Evolutionary conservation across 53 echinoderm and acorn worm genomes (phyloP), one percentile per base, ranked within the genome.

Genomic region (Zoroaster sp.): DNA sequence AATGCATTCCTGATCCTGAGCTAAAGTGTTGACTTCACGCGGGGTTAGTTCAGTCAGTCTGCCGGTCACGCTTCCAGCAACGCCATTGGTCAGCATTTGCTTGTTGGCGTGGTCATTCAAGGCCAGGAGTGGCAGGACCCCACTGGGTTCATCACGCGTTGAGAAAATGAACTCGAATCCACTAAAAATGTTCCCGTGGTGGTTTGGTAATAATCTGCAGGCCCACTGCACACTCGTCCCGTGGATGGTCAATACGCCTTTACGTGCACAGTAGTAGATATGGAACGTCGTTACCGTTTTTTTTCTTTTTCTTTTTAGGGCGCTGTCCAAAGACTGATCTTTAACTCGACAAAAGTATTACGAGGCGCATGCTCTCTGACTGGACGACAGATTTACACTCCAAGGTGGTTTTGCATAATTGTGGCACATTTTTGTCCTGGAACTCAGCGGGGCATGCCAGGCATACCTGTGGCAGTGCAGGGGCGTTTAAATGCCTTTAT

Each of bases 341-440:
- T 30, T 31, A 51, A 63, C 63, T 80, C 63, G 28, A 80, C 63
- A 37, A 52, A 66, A 43, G 81, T 40, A 67, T 81, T 66, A 81
- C 42, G 15, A 28, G 67, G 67, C 81, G 81, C 81, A 81, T 81
- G 67, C 81, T 81, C 81, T 20, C 66, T 80, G 67, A 67, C 36
- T 35, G 66, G 33, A 10, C 54, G 21, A 40, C 35, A 25, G 80
- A 80, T 80, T 80, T 80, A 28, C 63, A 40, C 41, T n/a, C 66
- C 80, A 65, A 23, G 12, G 80, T 80, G 40, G 66, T 80, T 80
- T 80, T 80, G 80, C 80, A 80, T 66, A 80, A 80, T 80, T 28
- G 80, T 65, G 35, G 39, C 37, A 18, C 59, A 40, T 80, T 55
- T 66, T 81, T 67, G 68, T 20, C n/a, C 31, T 45, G 76, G 42